A percentile compares a stretch with the other conserved stretches of the same genome.
Evolutionary conservation across 2,113 vertebrate species (phyloP).

Genomic region (Aythya baeri): DNA sequence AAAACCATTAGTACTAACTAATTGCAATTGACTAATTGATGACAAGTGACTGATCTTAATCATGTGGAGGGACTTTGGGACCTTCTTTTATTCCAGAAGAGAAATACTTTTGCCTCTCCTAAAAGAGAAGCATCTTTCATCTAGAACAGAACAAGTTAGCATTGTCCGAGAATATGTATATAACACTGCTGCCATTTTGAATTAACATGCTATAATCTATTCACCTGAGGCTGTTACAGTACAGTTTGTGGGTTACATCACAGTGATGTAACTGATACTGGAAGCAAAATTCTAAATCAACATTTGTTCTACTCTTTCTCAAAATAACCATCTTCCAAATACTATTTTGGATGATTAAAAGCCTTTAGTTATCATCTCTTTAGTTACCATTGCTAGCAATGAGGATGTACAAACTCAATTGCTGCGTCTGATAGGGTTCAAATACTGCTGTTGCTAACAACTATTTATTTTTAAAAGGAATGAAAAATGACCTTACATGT

Average conservation of each 20-base stretch:
- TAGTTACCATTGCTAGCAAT: background rate
- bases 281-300: background rate
- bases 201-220: background rate
- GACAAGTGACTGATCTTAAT: slow-evolving; percentile 45
- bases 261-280: background rate
- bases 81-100: background rate
- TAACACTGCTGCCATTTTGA: background rate
- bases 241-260: background rate
- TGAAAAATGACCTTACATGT: background rate
- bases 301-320: background rate
- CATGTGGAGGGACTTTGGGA: background rate
- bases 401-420: background rate
- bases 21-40: slow-evolving; percentile 58
- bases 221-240: background rate
- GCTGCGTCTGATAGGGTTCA: background rate
- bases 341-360: background rate
- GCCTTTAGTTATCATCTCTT: background rate
- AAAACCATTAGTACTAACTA: slow-evolving; percentile 51
- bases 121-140: background rate
- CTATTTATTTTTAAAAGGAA: background rate
- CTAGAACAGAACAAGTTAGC: background rate
- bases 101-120: background rate
- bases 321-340: background rate
- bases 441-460: background rate
- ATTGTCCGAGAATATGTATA: background rate